Evolutionary conservation across 2,797 vertebrate genomes (phyloP), one percentile per base, ranked within the genome.

Genomic region (Choloepus didactylus): DNA sequence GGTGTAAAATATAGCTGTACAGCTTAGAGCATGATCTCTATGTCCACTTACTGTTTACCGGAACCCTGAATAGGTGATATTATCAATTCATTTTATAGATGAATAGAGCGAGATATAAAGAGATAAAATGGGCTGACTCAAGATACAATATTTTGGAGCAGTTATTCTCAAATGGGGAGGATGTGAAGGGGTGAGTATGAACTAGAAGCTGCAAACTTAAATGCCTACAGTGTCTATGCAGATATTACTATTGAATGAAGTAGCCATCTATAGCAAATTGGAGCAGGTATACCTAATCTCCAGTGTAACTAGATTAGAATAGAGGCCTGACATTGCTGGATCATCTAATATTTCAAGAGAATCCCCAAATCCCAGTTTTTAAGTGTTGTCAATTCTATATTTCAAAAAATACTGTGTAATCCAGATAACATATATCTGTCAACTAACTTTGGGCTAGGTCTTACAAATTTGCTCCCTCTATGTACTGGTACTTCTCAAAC

Each of bases 311-410:
- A 15, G 9, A 6, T 89, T n/a, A 16, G 16, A 70, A 75, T 11
- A 18, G 31, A 76, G 25, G 31, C 11, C 54, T 3, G 8, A 25
- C 19, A 31, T 49, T 54, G 9, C 64, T 83, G 9, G n/a, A 46
- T 67, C 16, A 29, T 76, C 29, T 29, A 9, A 4, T 35, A 69
- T 87, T 80, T 60, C 35, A 80, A 94, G 27, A 80, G 75, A 80
- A 66, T 41, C 16, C 4, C 38, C 21, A 97, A 64, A 83, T 54
- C 51, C 38, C 67, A 15, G 60, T 9, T 70, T 67, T 83, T 51
- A 60, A 91, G 35, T 23, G 49, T 31, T 79, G 25, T 82, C 12
- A 66, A 60, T 56, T 75, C 44, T 35, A 82, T 73, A 60, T 94
- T 64, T 79, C 3, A 79, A 86, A 85, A 46, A 49, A 31, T 49